Evolutionary conservation across 2,113 vertebrate genomes (phyloP), one percentile per base, ranked within the genome.

Genomic region (Pachypanchax playfairii): DNA sequence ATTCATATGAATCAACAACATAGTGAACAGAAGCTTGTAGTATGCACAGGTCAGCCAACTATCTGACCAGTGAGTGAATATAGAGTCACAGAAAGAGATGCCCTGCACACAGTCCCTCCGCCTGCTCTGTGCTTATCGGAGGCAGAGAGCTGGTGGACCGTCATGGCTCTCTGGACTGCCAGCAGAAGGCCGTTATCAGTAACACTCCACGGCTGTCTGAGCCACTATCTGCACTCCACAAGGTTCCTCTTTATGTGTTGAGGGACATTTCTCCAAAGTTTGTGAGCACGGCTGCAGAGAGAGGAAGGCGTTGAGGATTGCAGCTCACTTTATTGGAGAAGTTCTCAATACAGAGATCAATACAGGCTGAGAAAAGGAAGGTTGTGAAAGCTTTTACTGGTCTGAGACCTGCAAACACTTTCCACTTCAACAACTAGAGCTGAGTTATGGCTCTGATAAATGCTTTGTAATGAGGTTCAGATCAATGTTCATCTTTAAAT

Each of bases 101-200:
- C 31, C 55, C 24, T 26, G 44, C 1, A 20, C 57, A 15, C 49
- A 18, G 46, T 60, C 65, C 54, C 39, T 51, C 65, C 41, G 17
- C 59, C 52, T 65, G 77, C 47, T 54, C 36, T 6, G 39, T 80
- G 65, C 69, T 84, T 89, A 89, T 88, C 81, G 41, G 81, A 49
- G 52, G 76, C 25, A 21, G 69, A 46, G 71, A 79, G 77, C 62
- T 14, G 59, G 41, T 54, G 39, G 71, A 44, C 72, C 59, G 86
- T 89, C 82, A 86, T n/a, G 78, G 70, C 68, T 77, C 81, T 75
- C 61, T 73, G 77, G 75, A 66, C 78, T 76, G 75, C 81, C 75
- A 82, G 77, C 71, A 80, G 79, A 87, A 58, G 64, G 50, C 70
- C 86, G 88, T 87, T 90, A 90, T 87, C 81, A 10, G 44, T 2